Evolutionary conservation across 2,113 vertebrate genomes (phyloP), one percentile per base, ranked within the genome.

Genomic region (Lampris megalopsis): DNA sequence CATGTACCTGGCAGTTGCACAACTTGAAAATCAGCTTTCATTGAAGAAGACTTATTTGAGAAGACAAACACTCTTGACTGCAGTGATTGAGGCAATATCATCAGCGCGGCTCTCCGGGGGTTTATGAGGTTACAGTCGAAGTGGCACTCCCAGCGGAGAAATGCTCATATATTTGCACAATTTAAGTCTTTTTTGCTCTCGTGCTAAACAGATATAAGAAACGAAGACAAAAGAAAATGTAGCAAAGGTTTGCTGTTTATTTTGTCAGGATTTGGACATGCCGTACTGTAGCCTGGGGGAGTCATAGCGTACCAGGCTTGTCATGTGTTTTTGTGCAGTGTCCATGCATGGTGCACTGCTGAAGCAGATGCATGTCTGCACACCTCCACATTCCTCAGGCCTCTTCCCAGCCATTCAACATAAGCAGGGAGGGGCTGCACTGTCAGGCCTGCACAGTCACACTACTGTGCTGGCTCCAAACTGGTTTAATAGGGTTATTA

Each of bases 351-450:
- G 61, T 63, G 58, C 71, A 67, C 75, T 59, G 64, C 84, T 70
- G 56, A 53, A 80, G 79, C 59, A 41, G 83, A 81, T 93, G 88
- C 93, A 90, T 91, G 94, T 94, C 93, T 90, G 87, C 93, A 94
- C 94, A 94, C 92, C 94, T 94, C 90, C 90, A 92, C 93, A 94
- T 94, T 94, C 94, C 92, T 91, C 79, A 77, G 82, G 62, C 80
- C 24, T 68, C 73, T 84, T 76, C 71, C 48, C 72, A 86, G 77
- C 84, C 71, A 60, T 77, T 89, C 63, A 81, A 75, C 62, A 71
- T 73, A 74, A 49, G 64, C 13, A 88, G 90, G 94, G 93, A 87
- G 87, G 79, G 89, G 89, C 85, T 2, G 49, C 6, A 76, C 82
- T 85, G 85, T 79, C 86, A 88, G 11, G 71, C 81, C 80, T 84